Evolutionary conservation across 2,888 invertebrate species (phyloP), one percentile per base, ranked within the genome.

Genomic region (Tricholauxania praeusta): DNA sequence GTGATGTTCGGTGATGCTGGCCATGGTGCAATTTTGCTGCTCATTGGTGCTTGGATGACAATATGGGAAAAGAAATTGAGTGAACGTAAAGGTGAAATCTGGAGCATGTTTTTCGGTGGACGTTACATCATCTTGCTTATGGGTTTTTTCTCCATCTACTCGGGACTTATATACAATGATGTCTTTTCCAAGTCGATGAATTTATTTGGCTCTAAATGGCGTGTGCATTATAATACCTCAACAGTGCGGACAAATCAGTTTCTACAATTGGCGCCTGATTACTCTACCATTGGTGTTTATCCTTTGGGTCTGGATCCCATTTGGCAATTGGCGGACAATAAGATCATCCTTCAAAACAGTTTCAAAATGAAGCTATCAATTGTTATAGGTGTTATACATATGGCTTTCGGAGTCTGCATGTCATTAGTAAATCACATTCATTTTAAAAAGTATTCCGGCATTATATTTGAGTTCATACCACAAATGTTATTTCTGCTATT

Each of bases 91-190:
- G 93, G 91, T 84, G 95, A 97, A 93, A 98, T 99, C 78, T 98
- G 96, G 93, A 95, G 92, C 84, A 98, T 97, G 79, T 98, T 99
- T 90, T 98, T 98, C 88, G 95, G 95, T 77, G 99, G 99, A 2
- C 95, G 99, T 66, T 99, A 99, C 89, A 96, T 99, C 76, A 95
- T 99, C 70, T 89, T 98, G 10, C 90, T 99, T 60, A 99, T 99
- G 99, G 98, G 98, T 0, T 75, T 95, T 14, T 99, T 99, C 89
- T 98, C 98, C 0, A 93, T 98, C 88, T 99, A 99, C 89, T 98
- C 99, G 4, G 99, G 99, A 0, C 85, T 98, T n/a, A 93, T 99
- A 76, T 99, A 99, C 89, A 99, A 99, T 88, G 99, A 99, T 86
- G 89, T 96, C 53, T 99, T 98, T 89, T 96, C 98, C 49, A 98